These are phyloP conservation scores for Australoheros facetus DNA, from an alignment of 2,797 vertebrate species.

Conservation along the genomic window DNA sequence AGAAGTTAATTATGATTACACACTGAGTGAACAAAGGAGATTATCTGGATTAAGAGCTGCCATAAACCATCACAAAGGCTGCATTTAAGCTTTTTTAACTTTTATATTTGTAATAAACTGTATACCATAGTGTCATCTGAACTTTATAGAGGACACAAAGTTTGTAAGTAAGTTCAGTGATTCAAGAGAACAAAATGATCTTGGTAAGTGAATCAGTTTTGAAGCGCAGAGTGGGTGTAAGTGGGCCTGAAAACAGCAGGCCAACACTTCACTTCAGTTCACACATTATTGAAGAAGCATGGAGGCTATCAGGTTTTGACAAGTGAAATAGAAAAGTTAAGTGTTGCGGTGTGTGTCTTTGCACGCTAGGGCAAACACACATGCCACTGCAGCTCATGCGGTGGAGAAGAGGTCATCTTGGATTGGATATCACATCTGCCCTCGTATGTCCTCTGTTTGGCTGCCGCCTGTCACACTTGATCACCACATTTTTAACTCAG, in stretches of 20 bases:
- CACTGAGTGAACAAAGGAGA: background rate
- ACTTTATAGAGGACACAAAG: background rate
- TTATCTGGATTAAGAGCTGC: slow-evolving; percentile 7
- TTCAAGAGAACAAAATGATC: slow-evolving; percentile 30
- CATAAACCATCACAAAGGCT: background rate
- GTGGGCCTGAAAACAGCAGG: slow-evolving; percentile 27
- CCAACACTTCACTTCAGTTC: slow-evolving; percentile 37
- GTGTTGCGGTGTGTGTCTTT: slow-evolving; percentile 28
- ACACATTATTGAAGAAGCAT: slow-evolving; percentile 48
- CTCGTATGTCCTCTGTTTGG: slow-evolving; percentile 70
- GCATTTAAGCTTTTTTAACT: background rate
- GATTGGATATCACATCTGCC: slow-evolving; percentile 69
- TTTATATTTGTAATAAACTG: background rate
- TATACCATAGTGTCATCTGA: background rate
- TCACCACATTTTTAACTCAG: slow-evolving; percentile 63
- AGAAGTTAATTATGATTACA: background rate
- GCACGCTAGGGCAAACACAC: background rate
- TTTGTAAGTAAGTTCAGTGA: slow-evolving; percentile 5
- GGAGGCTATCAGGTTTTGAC: slow-evolving; percentile 53
- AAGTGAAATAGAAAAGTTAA: slow-evolving; percentile 46
- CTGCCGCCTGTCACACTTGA: slow-evolving; percentile 65
- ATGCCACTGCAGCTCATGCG: slow-evolving; percentile 27
- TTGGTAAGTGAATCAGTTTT: slow-evolving; percentile 36
- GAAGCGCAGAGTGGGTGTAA: slow-evolving; percentile 25
- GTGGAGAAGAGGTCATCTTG: slow-evolving; percentile 49